Base-by-base conservation (phyloP, 2,797 vertebrate genomes). In the Alauda arvensis region DNA sequence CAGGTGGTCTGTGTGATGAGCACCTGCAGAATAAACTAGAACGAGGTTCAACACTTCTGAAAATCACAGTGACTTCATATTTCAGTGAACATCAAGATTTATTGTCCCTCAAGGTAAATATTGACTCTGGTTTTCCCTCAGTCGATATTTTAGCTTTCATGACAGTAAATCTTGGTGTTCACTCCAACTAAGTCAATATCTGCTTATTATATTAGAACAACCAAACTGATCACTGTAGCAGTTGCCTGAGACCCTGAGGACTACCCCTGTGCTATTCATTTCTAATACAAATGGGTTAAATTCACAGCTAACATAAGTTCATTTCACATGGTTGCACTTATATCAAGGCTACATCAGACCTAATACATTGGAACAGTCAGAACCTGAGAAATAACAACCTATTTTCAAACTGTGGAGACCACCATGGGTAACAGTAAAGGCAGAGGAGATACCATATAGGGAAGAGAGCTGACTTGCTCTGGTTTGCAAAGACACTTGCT, bases 121-220 rank as follows among this genome's bases (percentile, higher is more conserved):
- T 95, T 94, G 94, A 95, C 94, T 95, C 88, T 31, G 40, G 88
- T 94, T 93, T 91, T 87, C 86, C 85, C 87, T 95, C 79, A 88
- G 93, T 93, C 93, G 7, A 94, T 95, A 95, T 79, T 93, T 95
- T 80, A 93, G 89, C 69, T 94, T 93, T 94, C 78, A 91, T 79
- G 92, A 93, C 92, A 95, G 91, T 96, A 96, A 93, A 96, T 96
- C 93, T 93, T 90, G 75, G 85, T 92, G 91, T 91, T 92, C 93
- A 89, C 83, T 91, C 93, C 94, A 95, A 87, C 83, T 91, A 80
- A 96, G 94, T 96, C 95, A 94, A 95, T 96, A 96, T 88, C 91
- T 95, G 93, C 91, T 93, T 95, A 96, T 96, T 95, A 95, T 94
- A 93, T 95, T 93, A 95, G 92, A 95, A 95, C 91, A 93, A 95